A percentile compares a stretch with the other conserved stretches of the same genome.
phyloP scores from a whole-genome alignment of 2,888 invertebrate species.

The Heliconius cydno region DNA sequence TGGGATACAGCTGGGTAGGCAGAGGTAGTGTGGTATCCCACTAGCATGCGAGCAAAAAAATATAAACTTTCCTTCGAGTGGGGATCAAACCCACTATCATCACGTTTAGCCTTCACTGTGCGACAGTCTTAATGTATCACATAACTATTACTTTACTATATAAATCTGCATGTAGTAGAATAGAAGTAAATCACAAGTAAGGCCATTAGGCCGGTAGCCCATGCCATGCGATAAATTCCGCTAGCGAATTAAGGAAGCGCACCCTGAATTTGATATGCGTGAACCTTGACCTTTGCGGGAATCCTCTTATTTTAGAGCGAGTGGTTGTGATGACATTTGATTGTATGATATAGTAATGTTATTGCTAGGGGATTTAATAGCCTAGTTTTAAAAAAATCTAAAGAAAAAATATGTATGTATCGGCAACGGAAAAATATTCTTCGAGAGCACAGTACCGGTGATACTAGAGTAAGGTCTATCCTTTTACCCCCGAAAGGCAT shows the following conservation, averaged over 20 bases:
- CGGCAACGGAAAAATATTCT: too few relatives aligned
- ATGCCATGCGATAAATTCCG: slow-evolving; percentile 29
- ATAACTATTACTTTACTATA: not conserved
- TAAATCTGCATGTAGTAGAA: slow-evolving; percentile 3
- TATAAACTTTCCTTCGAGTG: too few relatives aligned
- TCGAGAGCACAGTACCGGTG: too few relatives aligned
- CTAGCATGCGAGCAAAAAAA: too few relatives aligned
- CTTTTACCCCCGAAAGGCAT: too few relatives aligned
- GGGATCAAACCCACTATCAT: too few relatives aligned
- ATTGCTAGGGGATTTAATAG: not conserved
- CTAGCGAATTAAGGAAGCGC: slow-evolving; percentile 18
- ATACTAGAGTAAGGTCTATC: too few relatives aligned
- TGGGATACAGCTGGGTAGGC: too few relatives aligned
- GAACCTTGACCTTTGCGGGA: slow-evolving; percentile 31
- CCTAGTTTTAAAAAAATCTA: not conserved
- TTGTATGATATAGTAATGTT: not conserved
- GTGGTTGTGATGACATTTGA: not conserved
- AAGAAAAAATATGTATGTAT: too few relatives aligned
- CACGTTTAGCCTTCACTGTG: too few relatives aligned
- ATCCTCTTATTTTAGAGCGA: slow-evolving; percentile 15
- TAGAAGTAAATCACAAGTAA: slow-evolving; percentile 10
- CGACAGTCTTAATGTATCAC: too few relatives aligned
- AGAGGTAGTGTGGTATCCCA: too few relatives aligned
- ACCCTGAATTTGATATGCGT: slow-evolving; percentile 31
- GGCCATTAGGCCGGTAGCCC: not conserved